Base-by-base conservation (phyloP, 1,140 invertebrate species). In the Hyles euphorbiae region DNA sequence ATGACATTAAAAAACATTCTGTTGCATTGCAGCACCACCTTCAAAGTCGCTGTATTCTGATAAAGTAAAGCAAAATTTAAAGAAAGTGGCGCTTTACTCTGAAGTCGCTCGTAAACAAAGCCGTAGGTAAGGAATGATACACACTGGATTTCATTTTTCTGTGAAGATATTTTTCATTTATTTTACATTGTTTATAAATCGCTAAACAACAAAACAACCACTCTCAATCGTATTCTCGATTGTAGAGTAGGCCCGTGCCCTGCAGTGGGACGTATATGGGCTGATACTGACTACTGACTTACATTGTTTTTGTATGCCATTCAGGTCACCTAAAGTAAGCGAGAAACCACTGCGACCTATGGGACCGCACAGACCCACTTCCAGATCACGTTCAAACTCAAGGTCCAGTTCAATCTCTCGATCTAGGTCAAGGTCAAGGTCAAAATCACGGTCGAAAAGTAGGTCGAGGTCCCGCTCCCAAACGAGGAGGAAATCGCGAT, bases 51-150 rank as follows among this genome's bases (percentile, higher is more conserved):
- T 90, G 3, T 92, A 93, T 78, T 90, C 92, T 2, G 92, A 93
- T 58, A 93, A 93, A 73, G 81, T 92, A 8, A 93, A 92, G 70
- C 85, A 90, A 50, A 92, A 92, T 61, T 62, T 88, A 34, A 86
- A 81, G 60, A 84, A 76, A 60, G 68, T 70, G 54, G 54, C 72
- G 43, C 58, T 79, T 5, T 86, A 86, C 61, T 81, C 85, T 1
- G 85, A 88, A 53, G 76, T 77, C 12, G 76, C 77, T n/a, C 68
- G 77, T 32, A 79, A 83, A 72, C 61, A 58, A 5, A 71, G 70
- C 58, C 36, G 53, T 12, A 71, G 74, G 81, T 82, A 76, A 60
- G 36, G 4, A 5, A 40, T 40, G 5, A 40, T 40, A 40, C 8
- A 40, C 8, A 40, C 8, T 40, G 36, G 36, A 0, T 22, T 22